phyloP scores from a whole-genome alignment of 1,140 invertebrate species.

The Calephelis nemesis region DNA sequence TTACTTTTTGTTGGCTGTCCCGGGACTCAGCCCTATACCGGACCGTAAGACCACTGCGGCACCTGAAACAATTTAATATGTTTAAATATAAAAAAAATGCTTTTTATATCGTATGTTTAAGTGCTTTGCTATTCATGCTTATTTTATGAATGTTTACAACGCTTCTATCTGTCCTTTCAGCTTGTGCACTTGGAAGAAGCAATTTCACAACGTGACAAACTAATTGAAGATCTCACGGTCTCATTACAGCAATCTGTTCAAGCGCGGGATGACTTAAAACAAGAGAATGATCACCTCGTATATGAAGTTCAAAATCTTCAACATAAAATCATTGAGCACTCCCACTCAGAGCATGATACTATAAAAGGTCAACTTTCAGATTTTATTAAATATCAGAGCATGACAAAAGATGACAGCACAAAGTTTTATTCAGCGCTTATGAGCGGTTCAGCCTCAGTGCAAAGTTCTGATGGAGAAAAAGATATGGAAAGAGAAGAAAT shows the following conservation, averaged over 20 bases:
- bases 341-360: constrained; percentile 72
- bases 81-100: too few species aligned
- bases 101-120: not conserved
- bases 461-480: constrained; percentile 65
- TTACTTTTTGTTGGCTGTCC: too few species aligned
- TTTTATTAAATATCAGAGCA: constrained; percentile 68
- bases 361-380: constrained; percentile 68
- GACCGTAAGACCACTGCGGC: too few species aligned
- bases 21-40: too few species aligned
- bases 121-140: constrained; percentile 19
- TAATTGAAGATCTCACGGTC: constrained; percentile 82
- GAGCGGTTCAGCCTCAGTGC: constrained; percentile 52
- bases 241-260: constrained; percentile 80
- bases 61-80: too few species aligned
- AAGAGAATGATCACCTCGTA: constrained; percentile 81
- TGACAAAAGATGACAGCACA: constrained; percentile 66
- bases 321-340: constrained; percentile 78
- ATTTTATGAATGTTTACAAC: constrained; percentile 40
- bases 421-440: constrained; percentile 66
- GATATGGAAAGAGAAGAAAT: constrained; percentile 69
- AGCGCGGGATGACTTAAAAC: constrained; percentile 80
- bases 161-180: constrained; percentile 74
- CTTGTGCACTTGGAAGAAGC: constrained; percentile 82
- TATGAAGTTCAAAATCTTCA: constrained; percentile 82
- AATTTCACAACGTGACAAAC: constrained; percentile 78